Evolutionary conservation across 1,140 invertebrate genomes (phyloP).

Genomic region (Bactericera cockerelli): DNA sequence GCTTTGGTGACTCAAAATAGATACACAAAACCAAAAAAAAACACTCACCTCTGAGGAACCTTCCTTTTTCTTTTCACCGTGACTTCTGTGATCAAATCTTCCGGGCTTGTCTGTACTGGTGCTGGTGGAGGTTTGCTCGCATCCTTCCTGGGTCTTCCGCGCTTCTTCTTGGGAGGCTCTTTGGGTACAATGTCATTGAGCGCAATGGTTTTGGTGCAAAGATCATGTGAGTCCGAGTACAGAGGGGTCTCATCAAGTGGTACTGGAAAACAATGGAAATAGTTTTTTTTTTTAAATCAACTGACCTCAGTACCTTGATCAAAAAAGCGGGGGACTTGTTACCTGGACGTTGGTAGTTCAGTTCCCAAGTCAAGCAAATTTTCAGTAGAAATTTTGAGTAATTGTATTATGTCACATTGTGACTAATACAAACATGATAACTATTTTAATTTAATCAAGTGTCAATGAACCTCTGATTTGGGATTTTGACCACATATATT

Average conservation of each 20-base stretch:
- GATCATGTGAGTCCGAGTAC: background rate
- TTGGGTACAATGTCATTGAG: background rate
- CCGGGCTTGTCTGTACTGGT: background rate
- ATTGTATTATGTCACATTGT: background rate
- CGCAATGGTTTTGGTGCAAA: background rate
- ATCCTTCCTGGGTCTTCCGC: background rate
- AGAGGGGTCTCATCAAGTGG: constrained; percentile 1
- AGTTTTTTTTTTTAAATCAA: background rate
- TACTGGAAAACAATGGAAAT: background rate
- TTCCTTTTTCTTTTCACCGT: background rate
- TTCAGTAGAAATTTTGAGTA: background rate
- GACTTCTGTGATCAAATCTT: background rate
- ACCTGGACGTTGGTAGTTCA: background rate
- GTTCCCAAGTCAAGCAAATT: background rate
- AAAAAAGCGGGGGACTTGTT: too few relatives aligned
- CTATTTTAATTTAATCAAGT: background rate
- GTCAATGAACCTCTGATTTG: too few relatives aligned
- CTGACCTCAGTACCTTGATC: too few relatives aligned
- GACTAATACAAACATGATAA: background rate
- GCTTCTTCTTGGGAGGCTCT: background rate
- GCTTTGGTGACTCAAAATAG: too few relatives aligned
- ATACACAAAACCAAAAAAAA: too few relatives aligned
- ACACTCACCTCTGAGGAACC: background rate
- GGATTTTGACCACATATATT: too few relatives aligned
- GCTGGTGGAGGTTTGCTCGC: background rate